Conservation (phyloP, 2,888 invertebrate genomes). For the Bhutanitis thaidina region DNA sequence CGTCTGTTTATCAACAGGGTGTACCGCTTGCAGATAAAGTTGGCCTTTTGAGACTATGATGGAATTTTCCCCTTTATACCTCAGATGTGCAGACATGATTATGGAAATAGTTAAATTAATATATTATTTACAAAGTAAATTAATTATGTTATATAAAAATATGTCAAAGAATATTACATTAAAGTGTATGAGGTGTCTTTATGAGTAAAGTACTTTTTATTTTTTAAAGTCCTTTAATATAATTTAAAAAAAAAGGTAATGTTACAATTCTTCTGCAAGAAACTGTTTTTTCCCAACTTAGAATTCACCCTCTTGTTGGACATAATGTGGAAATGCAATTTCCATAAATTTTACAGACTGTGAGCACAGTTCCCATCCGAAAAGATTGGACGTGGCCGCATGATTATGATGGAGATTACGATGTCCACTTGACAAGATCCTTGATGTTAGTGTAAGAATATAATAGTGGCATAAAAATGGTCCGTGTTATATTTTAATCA, state of each 20-base stretch:
- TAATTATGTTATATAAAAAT: too few species aligned
- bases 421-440: conserved; percentile 21
- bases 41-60: too few species aligned
- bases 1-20: too few species aligned
- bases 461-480: not conserved
- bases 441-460: conserved; percentile 13
- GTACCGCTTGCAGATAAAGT: too few species aligned
- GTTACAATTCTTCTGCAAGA: conserved; percentile 6
- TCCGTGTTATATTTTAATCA: not conserved
- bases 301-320: conserved; percentile 52
- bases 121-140: too few species aligned
- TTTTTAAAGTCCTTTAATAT: too few species aligned
- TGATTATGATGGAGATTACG: conserved; percentile 38
- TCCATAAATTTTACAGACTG: conserved; percentile 78
- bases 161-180: too few species aligned
- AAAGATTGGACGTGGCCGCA: conserved; percentile 72
- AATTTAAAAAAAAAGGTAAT: not conserved
- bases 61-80: too few species aligned
- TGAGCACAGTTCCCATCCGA: conserved; percentile 66
- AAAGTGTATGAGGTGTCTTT: too few species aligned
- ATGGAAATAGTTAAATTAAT: too few species aligned
- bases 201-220: too few species aligned
- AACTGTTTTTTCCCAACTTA: conserved; percentile 29
- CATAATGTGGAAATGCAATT: conserved; percentile 75
- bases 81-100: too few species aligned